Conservation (phyloP, 2,888 invertebrate genomes). For the Epirrhoe tristata region DNA sequence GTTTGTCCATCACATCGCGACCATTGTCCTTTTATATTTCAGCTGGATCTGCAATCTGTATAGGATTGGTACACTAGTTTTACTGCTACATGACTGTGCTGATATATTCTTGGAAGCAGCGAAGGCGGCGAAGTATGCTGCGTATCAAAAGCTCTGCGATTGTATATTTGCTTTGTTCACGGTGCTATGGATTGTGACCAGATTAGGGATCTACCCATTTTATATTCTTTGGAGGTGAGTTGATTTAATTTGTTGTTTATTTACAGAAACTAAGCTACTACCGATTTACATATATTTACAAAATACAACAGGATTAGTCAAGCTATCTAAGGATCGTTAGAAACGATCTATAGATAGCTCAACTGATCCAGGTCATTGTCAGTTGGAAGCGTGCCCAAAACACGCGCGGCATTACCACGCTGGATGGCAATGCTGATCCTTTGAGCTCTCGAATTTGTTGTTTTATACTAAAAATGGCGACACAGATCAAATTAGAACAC, state of each 20-base stretch:
- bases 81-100: slow-evolving; percentile 94
- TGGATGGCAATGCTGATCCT: too few relatives aligned
- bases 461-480: too few relatives aligned
- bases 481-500: too few relatives aligned
- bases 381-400: too few relatives aligned
- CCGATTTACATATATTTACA: too few relatives aligned
- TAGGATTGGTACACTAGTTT: slow-evolving; percentile 95
- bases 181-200: slow-evolving; percentile 95
- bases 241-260: not conserved
- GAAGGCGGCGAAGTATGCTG: slow-evolving; percentile 97
- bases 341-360: too few relatives aligned
- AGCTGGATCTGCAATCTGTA: slow-evolving; percentile 98
- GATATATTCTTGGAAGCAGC: slow-evolving; percentile 97
- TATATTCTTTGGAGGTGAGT: slow-evolving; percentile 93
- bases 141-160: slow-evolving; percentile 95
- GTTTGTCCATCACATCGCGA: slow-evolving; percentile 98
- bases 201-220: slow-evolving; percentile 95
- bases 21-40: slow-evolving; percentile 94
- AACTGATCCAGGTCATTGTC: too few relatives aligned
- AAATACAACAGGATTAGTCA: too few relatives aligned
- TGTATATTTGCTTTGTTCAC: slow-evolving; percentile 95
- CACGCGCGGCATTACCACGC: too few relatives aligned
- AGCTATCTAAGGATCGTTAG: too few relatives aligned
- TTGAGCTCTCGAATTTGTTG: too few relatives aligned
- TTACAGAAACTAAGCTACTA: too few relatives aligned